Conservation (phyloP, 2,888 invertebrate genomes). For the Bellardia pandia region DNA sequence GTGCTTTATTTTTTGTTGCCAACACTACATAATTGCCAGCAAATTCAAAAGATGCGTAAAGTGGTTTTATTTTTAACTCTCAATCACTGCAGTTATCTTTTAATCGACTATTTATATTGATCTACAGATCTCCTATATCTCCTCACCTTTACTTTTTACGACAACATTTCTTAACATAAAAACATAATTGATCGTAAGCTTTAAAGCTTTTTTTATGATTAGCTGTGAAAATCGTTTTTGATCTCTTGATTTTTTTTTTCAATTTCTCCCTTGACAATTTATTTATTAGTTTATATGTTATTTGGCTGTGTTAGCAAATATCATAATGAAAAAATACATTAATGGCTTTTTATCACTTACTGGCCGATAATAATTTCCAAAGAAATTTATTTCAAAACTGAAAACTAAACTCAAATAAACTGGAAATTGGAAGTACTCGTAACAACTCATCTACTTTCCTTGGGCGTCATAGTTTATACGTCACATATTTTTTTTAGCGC, state of each 20-base stretch:
- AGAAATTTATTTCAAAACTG: slow-evolving; percentile 44
- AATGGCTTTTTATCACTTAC: slow-evolving; percentile 44
- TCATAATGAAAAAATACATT: slow-evolving; percentile 20
- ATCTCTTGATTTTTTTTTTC: not conserved
- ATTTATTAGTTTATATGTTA: not conserved
- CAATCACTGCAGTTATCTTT: no score
- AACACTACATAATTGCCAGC: no score
- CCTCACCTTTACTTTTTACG: not conserved
- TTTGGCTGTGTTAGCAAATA: slow-evolving; percentile 3
- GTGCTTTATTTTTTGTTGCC: no score
- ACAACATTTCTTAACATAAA: slow-evolving; percentile 1
- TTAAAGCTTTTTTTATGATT: not conserved
- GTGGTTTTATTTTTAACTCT: no score
- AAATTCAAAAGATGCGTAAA: no score
- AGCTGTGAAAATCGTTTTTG: not conserved
- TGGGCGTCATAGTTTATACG: slow-evolving; percentile 49
- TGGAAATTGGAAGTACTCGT: slow-evolving; percentile 33
- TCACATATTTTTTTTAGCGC: slow-evolving; percentile 27
- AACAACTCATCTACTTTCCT: slow-evolving; percentile 59
- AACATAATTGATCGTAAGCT: not conserved
- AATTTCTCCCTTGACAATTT: slow-evolving; percentile 44
- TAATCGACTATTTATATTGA: no score
- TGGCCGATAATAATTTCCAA: slow-evolving; percentile 49
- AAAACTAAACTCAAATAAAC: slow-evolving; percentile 39
- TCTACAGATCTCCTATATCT: not conserved